phyloP scores from a whole-genome alignment of 2,113 vertebrate genomes.

The Nicator chloris region DNA sequence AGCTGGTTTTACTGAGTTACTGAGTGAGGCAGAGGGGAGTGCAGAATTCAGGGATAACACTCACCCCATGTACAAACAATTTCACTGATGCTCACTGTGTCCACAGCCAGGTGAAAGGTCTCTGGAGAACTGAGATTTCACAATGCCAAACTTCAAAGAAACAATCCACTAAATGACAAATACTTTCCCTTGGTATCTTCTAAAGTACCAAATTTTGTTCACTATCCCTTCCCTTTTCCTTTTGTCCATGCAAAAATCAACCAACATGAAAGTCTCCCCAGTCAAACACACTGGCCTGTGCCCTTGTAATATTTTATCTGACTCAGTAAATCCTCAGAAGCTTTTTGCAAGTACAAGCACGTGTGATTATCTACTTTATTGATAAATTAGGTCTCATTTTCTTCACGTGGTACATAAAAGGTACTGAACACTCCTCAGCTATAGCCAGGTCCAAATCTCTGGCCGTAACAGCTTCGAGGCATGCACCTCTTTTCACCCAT shows the following conservation, averaged over 20 bases:
- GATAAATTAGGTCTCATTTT: background rate
- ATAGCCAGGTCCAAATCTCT: background rate
- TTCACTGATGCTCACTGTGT: background rate
- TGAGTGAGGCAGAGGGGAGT: background rate
- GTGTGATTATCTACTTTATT: background rate
- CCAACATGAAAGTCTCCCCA: background rate
- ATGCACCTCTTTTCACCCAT: background rate
- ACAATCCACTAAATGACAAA: background rate
- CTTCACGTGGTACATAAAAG: background rate
- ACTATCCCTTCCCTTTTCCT: background rate
- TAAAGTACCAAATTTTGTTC: background rate
- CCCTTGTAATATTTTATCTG: background rate
- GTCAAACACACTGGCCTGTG: background rate
- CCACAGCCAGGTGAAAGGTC: background rate
- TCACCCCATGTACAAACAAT: rapidly evolving
- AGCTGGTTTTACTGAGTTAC: background rate
- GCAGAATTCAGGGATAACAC: background rate
- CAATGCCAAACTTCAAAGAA: background rate
- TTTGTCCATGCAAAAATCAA: background rate
- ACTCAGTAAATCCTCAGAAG: background rate
- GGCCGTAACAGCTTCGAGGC: background rate
- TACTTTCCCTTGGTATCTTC: background rate
- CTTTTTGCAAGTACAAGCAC: background rate
- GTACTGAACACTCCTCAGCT: background rate
- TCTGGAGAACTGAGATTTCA: background rate